Evolutionary conservation across 2,797 vertebrate genomes (phyloP).

Genomic region (Sebastes trivittatus): DNA sequence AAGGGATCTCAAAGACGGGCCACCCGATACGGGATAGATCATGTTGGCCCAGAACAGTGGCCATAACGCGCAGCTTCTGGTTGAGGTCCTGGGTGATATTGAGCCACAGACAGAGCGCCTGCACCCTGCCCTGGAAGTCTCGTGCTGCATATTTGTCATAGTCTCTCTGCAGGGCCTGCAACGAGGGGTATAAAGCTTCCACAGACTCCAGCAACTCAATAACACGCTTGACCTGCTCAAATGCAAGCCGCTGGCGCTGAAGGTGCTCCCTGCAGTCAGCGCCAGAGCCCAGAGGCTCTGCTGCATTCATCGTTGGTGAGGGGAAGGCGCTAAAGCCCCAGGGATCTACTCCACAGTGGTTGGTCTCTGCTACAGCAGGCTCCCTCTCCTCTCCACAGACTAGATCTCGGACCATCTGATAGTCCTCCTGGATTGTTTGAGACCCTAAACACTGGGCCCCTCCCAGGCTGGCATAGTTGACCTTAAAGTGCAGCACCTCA

Average conservation of each 20-base stretch:
- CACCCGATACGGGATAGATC: slow-evolving; percentile 96
- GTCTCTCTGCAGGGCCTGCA: slow-evolving; percentile 96
- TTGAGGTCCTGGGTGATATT: slow-evolving; percentile 99
- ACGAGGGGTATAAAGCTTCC: slow-evolving; percentile 96
- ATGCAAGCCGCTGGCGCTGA: slow-evolving; percentile 92
- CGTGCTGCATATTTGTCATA: slow-evolving; percentile 96
- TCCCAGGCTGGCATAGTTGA: slow-evolving; percentile 89
- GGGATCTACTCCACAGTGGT: slow-evolving; percentile 78
- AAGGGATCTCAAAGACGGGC: slow-evolving; percentile 99
- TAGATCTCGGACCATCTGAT: slow-evolving; percentile 25
- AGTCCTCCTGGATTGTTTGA: slow-evolving; percentile 31
- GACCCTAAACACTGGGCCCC: slow-evolving; percentile 45
- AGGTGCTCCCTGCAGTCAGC: slow-evolving; percentile 90
- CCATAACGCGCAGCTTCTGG: slow-evolving; percentile 98
- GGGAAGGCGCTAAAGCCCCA: slow-evolving; percentile 76
- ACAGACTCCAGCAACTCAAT: slow-evolving; percentile 97
- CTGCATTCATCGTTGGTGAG: slow-evolving; percentile 70
- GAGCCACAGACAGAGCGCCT: slow-evolving; percentile 98
- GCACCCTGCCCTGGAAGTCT: slow-evolving; percentile 98
- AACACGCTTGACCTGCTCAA: slow-evolving; percentile 96
- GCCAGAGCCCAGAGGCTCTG: slow-evolving; percentile 78
- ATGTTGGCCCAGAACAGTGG: slow-evolving; percentile 95
- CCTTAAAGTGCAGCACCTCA: slow-evolving; percentile 96
- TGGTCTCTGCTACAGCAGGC: slow-evolving; percentile 78
- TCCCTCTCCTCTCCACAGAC: slow-evolving; percentile 48